Evolutionary conservation across 2,888 invertebrate species (phyloP), one percentile per base, ranked within the genome.

Genomic region (Drosophila formosana): DNA sequence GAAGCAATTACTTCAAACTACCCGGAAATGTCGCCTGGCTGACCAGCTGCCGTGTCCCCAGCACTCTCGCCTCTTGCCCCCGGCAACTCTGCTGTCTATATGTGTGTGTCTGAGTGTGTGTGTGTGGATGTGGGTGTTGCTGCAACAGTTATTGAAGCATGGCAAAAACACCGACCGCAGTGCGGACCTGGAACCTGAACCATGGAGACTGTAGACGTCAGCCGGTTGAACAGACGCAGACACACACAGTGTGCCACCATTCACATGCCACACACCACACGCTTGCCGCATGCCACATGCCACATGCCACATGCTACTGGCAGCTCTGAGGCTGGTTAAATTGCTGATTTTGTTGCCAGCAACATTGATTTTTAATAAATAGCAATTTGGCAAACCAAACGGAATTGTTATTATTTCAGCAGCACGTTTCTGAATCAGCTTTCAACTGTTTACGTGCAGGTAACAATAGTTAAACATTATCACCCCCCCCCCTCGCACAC

Each of bases 1-100:
- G 82, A 82, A 88, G 89, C 83, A 83, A 83, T 83, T 83, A 83
- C 83, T 87, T 87, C 87, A 82, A 89, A 83, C 83, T 87, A 87
- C 79, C 89, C 83, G 83, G 83, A 83, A 83, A 83, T 83, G 89
- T 83, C 89, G 89, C 86, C 83, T 72, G 80, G 80, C 78, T 76
- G 86, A 86, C 81, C 84, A 83, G 82, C 75, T 78, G 73, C 86
- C 34, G 8, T 47, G 25, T 50, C 30, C 57, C 18, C n/a, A 52
- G 8, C 39, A 3, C 13, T 34, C 9, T 4, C 23, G 26, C 39
- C 28, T 4, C 53, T n/a, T 5, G 9, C 28, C 58, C 23, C 43
- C 34, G 55, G 57, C 75, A 75, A 57, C 72, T 72, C 67, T 72
- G 57, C 11, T 45, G 43, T 64, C 25, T 45, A 28, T 41, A 41